Evolutionary conservation across 2,797 vertebrate genomes (phyloP), one percentile per base, ranked within the genome.

Genomic region (Staurois parvus): DNA sequence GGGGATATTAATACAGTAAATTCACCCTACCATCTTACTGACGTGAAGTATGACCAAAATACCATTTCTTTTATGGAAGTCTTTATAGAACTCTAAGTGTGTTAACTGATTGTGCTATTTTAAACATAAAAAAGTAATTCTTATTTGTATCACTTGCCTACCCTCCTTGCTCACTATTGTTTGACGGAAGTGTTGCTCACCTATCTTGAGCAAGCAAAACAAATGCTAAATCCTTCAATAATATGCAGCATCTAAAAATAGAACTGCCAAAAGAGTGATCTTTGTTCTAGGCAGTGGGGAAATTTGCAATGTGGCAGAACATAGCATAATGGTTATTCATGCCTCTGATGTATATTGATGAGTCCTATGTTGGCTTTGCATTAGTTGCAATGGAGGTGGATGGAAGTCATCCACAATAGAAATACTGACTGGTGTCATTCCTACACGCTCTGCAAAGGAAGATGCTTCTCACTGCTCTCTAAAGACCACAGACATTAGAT

Each of bases 261-360:
- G 37, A 48, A 10, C 45, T 77, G 66, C 40, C 48, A 76, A 86
- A 56, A 52, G 64, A 86, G 56, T 8, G 52, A 72, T 76, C 73
- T 86, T 82, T 86, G 73, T 82, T 76, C 73, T 72, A 77, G 56
- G 68, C 52, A 82, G 67, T 69, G 11, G 67, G 17, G 56, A 73
- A 34, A 82, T 82, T 77, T 81, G 73, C 74, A 73, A 56, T 30
- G 40, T 72, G 79, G 74, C 52, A 76, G 34, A 75, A 76, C 64
- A 79, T 13, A 85, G 64, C 45, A 78, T n/a, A 86, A 77, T 77
- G 56, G 72, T 78, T 86, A 86, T 82, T 86, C 79, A 78, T 82
- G 6, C 7, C 7, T 8, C 37, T 37, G 37, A 37, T 37, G 37
- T 37, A 9, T 37, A 37, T 37, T 37, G 8, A 37, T 37, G 37